Base-by-base conservation (phyloP, 2,797 vertebrate species). In the Gephyroberyx darwinii region DNA sequence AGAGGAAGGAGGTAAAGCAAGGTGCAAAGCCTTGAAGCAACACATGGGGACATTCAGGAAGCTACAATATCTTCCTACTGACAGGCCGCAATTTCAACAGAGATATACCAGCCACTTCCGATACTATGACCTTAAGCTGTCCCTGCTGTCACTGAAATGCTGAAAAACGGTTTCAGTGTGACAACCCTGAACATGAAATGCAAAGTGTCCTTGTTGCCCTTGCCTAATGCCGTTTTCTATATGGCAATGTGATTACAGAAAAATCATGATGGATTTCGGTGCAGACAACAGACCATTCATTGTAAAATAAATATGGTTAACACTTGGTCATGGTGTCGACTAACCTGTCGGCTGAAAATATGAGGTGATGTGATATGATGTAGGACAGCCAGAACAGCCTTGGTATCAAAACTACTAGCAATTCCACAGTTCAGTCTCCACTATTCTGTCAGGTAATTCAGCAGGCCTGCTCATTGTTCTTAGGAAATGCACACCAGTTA, bases 401-500 rank as follows among this genome's bases (percentile, higher is more conserved):
- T 33, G 22, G 31, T 39, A 60, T 31, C 58, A 30, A 22, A 35
- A 54, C 48, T 17, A 50, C 20, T 17, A 2, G 26, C 26, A 26
- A 26, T 26, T 26, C 26, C 26, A 26, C 26, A 26, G 26, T 26
- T 26, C 26, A 26, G 26, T 26, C 26, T 19, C 43, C 17, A 12
- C 13, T 33, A n/a, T 17, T 22, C 6, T 50, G 47, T 17, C 17
- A 20, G 5, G 2, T 14, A 20, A 62, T 48, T 71, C 30, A 54
- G 8, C 41, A 22, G 30, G 43, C 45, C 30, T 31, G 19, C 12
- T 30, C 47, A 53, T 65, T 81, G 70, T 52, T 74, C n/a, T 20
- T 4, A 35, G 64, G n/a, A 76, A 74, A 80, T 3, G 26, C 22
- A 64, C 63, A 68, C 26, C 22, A 51, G 45, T 33, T 14, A 65